phyloP scores from a whole-genome alignment of 2,797 vertebrate genomes.

The Thaleichthys pacificus region DNA sequence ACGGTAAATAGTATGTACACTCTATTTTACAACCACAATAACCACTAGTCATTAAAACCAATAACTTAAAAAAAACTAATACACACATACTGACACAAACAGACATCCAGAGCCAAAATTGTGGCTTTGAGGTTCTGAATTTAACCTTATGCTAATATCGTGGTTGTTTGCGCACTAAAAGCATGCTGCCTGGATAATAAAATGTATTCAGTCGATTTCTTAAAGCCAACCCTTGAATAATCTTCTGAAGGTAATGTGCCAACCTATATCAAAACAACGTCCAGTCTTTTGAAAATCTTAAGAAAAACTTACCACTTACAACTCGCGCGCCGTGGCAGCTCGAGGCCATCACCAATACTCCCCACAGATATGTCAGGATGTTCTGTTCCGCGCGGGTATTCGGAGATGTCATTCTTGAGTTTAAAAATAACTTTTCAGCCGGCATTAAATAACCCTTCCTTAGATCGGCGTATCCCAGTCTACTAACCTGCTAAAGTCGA shows the following conservation, averaged over 20 bases:
- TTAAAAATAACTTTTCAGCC: no score
- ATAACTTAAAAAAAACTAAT: not conserved
- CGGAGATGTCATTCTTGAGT: not conserved
- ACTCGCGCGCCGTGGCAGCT: slow-evolving; percentile 22
- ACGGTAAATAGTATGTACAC: not conserved
- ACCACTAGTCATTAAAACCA: slow-evolving; percentile 5
- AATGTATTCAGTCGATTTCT: not conserved
- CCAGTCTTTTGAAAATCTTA: not conserved
- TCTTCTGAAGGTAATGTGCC: not conserved
- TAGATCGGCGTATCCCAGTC: not conserved
- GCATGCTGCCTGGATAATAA: not conserved
- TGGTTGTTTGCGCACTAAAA: not conserved
- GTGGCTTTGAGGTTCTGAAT: not conserved
- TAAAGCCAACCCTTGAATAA: not conserved
- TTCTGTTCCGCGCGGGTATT: slow-evolving; percentile 12
- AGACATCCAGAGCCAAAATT: not conserved
- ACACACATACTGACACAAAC: slow-evolving; percentile 1
- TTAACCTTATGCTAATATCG: not conserved
- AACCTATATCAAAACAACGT: not conserved
- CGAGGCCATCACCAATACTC: slow-evolving; percentile 10
- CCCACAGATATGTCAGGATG: slow-evolving; percentile 17
- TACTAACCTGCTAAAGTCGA: not conserved
- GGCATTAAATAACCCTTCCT: not conserved
- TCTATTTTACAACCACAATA: slow-evolving; percentile 1
- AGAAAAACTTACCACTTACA: slow-evolving; percentile 31